Evolutionary conservation across 2,888 invertebrate genomes (phyloP).

Genomic region (Pterostichus madidus): DNA sequence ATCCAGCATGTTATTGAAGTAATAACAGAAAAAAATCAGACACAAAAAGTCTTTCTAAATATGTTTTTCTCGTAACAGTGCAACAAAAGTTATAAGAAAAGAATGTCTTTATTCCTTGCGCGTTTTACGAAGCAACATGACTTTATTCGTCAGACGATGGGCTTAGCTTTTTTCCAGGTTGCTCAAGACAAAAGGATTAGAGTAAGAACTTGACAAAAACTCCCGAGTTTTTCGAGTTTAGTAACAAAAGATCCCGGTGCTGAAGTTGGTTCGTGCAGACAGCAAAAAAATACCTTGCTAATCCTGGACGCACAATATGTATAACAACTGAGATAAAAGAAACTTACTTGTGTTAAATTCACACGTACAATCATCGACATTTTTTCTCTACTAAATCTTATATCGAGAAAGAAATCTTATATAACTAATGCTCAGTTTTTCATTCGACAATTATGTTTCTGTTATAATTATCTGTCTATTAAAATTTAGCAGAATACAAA

Average conservation of each 20-base stretch:
- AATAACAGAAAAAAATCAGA: background rate
- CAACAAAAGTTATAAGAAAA: constrained; percentile 43
- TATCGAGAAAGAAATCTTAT: constrained; percentile 21
- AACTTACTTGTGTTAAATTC: constrained; percentile 2
- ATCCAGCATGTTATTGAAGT: constrained; percentile 26
- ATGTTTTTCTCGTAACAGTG: background rate
- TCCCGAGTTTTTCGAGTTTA: constrained; percentile 67
- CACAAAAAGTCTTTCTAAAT: constrained; percentile 7
- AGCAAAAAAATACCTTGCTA: constrained; percentile 28
- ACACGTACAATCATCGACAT: background rate
- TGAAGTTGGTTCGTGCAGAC: constrained; percentile 32
- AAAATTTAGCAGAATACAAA: too few species aligned
- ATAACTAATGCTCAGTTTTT: constrained; percentile 5
- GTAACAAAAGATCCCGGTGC: constrained; percentile 45
- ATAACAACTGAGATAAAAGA: constrained; percentile 46
- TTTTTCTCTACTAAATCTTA: background rate
- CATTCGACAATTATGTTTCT: too few species aligned
- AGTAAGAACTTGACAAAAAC: constrained; percentile 71
- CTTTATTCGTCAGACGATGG: constrained; percentile 42
- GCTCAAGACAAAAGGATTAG: constrained; percentile 72
- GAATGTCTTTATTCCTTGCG: constrained; percentile 35
- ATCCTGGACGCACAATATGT: constrained; percentile 30
- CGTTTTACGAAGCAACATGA: constrained; percentile 49
- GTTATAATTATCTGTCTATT: too few species aligned
- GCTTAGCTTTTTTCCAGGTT: constrained; percentile 63